A percentile compares a stretch with the other conserved stretches of the same genome.
Conservation (phyloP, 2,113 vertebrate species). For the Brienomyrus brachyistius region DNA sequence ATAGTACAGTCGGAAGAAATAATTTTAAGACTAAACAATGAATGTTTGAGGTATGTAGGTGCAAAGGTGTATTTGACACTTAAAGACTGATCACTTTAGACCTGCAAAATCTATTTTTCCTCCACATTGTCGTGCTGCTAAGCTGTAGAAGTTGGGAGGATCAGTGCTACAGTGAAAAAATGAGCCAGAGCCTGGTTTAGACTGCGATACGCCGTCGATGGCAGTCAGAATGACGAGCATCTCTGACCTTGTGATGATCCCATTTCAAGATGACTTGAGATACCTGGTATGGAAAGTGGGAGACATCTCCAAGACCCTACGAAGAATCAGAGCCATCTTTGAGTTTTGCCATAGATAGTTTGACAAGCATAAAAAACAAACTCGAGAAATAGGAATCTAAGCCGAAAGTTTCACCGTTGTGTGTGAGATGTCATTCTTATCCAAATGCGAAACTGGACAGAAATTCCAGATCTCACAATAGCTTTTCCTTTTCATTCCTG, state of each 20-base stretch:
- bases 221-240: neutral
- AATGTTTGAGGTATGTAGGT: neutral
- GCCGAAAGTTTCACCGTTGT: neutral
- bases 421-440: neutral
- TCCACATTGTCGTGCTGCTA: neutral
- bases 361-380: neutral
- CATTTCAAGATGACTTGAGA: neutral
- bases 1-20: neutral
- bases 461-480: neutral
- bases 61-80: neutral
- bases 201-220: neutral
- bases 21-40: neutral
- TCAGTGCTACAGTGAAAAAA: neutral
- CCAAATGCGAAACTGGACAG: neutral
- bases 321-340: neutral
- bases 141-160: neutral
- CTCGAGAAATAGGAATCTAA: neutral
- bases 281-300: neutral
- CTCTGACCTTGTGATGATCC: neutral
- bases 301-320: neutral
- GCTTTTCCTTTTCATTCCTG: neutral
- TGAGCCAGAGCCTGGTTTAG: neutral
- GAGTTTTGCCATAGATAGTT: neutral
- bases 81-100: neutral
- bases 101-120: neutral